These are phyloP conservation scores for Steinernema khuongi DNA, from an alignment of 1,140 invertebrate genomes.

Conservation along the genomic window DNA sequence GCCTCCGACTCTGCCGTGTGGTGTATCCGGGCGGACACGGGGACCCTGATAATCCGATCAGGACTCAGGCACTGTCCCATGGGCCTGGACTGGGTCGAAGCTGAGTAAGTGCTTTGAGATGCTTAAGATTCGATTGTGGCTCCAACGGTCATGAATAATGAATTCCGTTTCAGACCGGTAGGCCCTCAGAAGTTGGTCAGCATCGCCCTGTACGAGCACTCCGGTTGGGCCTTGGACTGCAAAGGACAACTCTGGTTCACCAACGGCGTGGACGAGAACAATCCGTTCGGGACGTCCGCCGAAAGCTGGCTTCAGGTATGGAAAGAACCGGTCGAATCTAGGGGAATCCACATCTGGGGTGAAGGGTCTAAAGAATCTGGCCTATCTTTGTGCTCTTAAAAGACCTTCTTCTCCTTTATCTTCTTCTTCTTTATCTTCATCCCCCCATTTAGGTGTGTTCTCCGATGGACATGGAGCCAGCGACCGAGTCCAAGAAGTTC, in stretches of 20 bases:
- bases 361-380: too few species aligned
- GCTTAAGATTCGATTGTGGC: neutral
- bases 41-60: constrained; percentile 38
- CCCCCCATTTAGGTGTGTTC: constrained; percentile 11
- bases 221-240: constrained; percentile 35
- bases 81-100: constrained; percentile 47
- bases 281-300: constrained; percentile 33
- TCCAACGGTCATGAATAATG: neutral
- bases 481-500: constrained; percentile 13
- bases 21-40: constrained; percentile 31
- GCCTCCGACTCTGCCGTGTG: constrained; percentile 42
- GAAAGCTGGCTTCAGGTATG: constrained; percentile 39
- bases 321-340: neutral
- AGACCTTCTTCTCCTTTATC: neutral
- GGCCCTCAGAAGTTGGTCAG: constrained; percentile 38
- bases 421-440: constrained; percentile 3
- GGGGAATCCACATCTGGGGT: constrained; percentile 4
- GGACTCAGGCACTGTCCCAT: constrained; percentile 45
- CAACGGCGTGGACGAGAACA: constrained; percentile 39
- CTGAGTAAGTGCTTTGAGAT: constrained; percentile 27
- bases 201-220: constrained; percentile 35
- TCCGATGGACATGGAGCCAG: neutral
- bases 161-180: constrained; percentile 31
- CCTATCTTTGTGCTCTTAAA: too few species aligned
- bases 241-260: constrained; percentile 40